Evolutionary conservation across 2,888 invertebrate species (phyloP), one percentile per base, ranked within the genome.

Genomic region (Pyrocoelia pectoralis): DNA sequence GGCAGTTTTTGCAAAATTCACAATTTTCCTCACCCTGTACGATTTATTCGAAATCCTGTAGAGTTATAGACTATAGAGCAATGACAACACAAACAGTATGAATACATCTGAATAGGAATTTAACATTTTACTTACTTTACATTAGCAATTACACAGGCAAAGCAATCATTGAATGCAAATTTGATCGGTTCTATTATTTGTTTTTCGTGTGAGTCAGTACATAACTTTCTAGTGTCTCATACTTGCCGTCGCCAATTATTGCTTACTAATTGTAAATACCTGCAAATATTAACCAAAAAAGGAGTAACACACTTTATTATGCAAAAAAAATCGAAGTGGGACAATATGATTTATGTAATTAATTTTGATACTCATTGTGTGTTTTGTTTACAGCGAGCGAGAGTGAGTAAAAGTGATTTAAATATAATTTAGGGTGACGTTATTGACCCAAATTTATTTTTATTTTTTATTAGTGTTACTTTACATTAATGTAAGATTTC

Each of bases 111-210:
- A 33, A 33, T 33, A 33, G 33, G 33, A 33, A 33, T 33, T 33
- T n/a, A n/a, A 33, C n/a, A 33, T 33, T 24, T 24, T 24, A 24
- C 8, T 24, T 24, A 24, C 3, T 24, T 33, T n/a, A 33, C 33
- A 33, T 33, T 33, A 33, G 33, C 33, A 33, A n/a, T 33, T 33
- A 33, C 33, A 33, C n/a, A n/a, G 33, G 33, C 33, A 33, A 33
- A 33, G n/a, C 33, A 33, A 33, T 33, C 33, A 33, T 33, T 33
- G 33, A 33, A 33, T 33, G 33, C 33, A 33, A 33, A 33, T 33
- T 33, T 33, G n/a, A 33, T 8, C 9, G 33, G 33, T 33, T 33
- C 8, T 33, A 2, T 33, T 33, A 33, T 33, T 24, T 24, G 24
- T 24, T 8, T 33, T 33, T 33, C 33, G 33, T n/a, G 8, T 33